Evolutionary conservation across 2,113 vertebrate genomes (phyloP).

Genomic region (Cricetomys ansorgei): DNA sequence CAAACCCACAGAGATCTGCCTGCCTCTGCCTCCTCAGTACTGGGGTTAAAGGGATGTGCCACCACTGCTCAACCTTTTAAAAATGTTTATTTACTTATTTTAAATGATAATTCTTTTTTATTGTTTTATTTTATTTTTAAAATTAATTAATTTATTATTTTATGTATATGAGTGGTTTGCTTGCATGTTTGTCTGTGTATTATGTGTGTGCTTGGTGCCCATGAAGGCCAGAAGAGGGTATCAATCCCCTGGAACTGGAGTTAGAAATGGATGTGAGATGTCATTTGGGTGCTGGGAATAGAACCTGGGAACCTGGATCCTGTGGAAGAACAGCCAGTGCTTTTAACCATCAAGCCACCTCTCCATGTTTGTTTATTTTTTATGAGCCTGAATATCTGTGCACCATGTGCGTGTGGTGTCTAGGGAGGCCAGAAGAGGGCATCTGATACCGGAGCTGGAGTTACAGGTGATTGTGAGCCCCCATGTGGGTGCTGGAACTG

Average conservation of each 20-base stretch:
- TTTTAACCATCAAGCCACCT: background rate
- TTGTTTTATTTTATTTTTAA: background rate
- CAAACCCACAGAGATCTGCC: no score
- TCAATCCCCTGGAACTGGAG: background rate
- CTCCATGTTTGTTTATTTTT: background rate
- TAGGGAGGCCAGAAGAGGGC: background rate
- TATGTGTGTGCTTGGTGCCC: background rate
- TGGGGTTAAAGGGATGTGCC: no score
- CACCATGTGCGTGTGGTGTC: background rate
- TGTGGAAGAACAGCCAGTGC: background rate
- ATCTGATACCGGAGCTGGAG: no score
- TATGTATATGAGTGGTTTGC: background rate
- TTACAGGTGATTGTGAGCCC: background rate
- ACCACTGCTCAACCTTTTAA: no score
- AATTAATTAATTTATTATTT: background rate
- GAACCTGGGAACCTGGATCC: background rate
- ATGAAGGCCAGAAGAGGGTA: background rate
- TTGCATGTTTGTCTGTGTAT: background rate
- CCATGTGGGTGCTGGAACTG: background rate
- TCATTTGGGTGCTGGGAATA: background rate
- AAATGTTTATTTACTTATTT: background rate
- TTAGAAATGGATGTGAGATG: background rate
- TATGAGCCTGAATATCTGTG: background rate
- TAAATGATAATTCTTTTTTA: background rate
- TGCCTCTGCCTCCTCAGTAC: no score